Conservation (phyloP, 2,113 vertebrate genomes). For the Ophiodon elongatus region DNA sequence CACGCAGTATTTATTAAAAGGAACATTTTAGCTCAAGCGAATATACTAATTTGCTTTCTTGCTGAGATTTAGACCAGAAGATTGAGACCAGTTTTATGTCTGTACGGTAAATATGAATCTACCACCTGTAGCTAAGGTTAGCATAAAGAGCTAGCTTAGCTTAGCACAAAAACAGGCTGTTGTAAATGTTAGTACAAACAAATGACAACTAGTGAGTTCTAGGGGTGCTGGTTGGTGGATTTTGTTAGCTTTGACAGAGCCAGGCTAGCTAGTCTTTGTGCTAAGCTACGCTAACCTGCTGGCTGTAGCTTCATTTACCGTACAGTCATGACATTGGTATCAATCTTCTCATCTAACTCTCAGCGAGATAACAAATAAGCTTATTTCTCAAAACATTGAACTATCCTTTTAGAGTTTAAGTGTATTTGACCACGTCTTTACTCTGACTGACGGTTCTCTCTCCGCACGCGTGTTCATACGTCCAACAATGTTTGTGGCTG, state of each 20-base stretch:
- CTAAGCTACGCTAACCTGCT: not conserved
- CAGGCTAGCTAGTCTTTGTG: not conserved
- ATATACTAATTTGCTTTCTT: not conserved
- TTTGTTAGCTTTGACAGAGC: not conserved
- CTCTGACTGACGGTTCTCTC: too few relatives aligned
- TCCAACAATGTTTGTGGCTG: not conserved
- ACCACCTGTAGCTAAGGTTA: not conserved
- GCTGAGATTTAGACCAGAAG: not conserved
- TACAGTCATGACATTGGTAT: not conserved
- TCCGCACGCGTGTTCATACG: not conserved
- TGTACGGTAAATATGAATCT: not conserved
- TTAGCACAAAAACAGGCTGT: too few relatives aligned
- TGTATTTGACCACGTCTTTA: too few relatives aligned
- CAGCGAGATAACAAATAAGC: not conserved
- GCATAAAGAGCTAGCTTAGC: too few relatives aligned
- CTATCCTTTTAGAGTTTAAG: too few relatives aligned
- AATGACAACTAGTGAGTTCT: not conserved
- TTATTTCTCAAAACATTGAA: not conserved
- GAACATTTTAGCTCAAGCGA: not conserved
- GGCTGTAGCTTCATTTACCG: not conserved
- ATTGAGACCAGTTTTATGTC: not conserved
- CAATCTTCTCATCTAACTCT: not conserved
- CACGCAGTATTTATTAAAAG: not conserved
- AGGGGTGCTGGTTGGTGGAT: too few relatives aligned
- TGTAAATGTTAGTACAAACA: not conserved